phyloP scores from a whole-genome alignment of 2,888 invertebrate species.

The Xanthorhoe spadicearia region DNA sequence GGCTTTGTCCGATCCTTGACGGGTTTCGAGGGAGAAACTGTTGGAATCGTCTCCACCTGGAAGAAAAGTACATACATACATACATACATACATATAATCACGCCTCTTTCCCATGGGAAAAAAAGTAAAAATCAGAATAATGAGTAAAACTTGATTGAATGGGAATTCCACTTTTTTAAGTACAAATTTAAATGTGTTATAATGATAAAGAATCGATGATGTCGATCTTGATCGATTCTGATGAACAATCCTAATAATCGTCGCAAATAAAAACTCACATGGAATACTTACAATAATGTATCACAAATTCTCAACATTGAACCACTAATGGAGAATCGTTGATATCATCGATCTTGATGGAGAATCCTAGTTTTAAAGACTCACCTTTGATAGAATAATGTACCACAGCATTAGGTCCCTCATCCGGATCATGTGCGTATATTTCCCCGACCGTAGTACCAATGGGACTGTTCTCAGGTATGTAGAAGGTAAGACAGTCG shows the following conservation, averaged over 20 bases:
- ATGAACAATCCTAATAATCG: no score
- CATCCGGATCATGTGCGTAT: slow-evolving; percentile 95
- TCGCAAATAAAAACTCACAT: no score
- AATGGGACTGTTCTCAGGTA: slow-evolving; percentile 98
- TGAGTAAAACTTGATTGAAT: no score
- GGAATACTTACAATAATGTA: no score
- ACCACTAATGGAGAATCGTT: slow-evolving; percentile 93
- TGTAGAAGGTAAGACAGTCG: slow-evolving; percentile 94
- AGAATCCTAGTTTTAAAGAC: background rate
- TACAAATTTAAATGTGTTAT: no score
- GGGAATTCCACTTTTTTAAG: no score
- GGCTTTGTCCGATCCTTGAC: slow-evolving; percentile 93
- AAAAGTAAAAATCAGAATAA: no score
- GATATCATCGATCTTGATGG: slow-evolving; percentile 88
- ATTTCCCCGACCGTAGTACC: slow-evolving; percentile 97
- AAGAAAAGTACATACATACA: no score
- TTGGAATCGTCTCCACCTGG: slow-evolving; percentile 94
- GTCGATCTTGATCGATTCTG: no score
- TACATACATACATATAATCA: no score
- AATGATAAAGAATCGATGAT: no score
- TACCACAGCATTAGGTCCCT: slow-evolving; percentile 95
- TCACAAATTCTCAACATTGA: slow-evolving; percentile 95
- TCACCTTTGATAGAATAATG: slow-evolving; percentile 96
- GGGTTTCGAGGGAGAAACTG: slow-evolving; percentile 91
- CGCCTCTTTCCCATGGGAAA: no score